Percentiles rank a stretch among this genome's conserved stretches.
Evolutionary conservation across 1,140 invertebrate species (phyloP).

Genomic region (Saccostrea echinata): DNA sequence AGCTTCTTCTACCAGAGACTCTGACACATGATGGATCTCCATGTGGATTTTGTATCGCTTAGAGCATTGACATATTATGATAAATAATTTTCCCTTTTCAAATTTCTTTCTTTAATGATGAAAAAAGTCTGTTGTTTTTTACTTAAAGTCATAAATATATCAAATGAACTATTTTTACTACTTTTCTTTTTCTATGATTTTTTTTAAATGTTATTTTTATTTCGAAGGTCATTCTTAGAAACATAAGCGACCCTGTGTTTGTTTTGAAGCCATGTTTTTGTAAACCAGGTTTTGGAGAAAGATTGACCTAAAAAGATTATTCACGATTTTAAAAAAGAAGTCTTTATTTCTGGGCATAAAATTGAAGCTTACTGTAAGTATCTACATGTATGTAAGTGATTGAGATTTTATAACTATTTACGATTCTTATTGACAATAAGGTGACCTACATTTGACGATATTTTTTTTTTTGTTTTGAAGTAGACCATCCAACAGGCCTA

Average conservation of each 20-base stretch:
- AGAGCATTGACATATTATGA: neutral
- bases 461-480: neutral
- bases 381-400: neutral
- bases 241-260: neutral
- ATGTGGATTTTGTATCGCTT: neutral
- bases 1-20: too few relatives aligned
- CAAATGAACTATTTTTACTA: neutral
- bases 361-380: neutral
- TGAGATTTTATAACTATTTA: neutral
- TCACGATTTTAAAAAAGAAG: neutral
- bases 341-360: neutral
- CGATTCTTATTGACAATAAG: neutral
- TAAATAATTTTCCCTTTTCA: neutral
- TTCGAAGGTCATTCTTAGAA: neutral
- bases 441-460: too few relatives aligned
- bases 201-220: neutral
- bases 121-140: neutral
- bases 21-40: too few relatives aligned
- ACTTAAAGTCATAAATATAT: too few relatives aligned
- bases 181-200: neutral
- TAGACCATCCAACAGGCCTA: too few relatives aligned
- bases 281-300: neutral
- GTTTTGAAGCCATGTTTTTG: constrained; percentile 34
- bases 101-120: neutral
- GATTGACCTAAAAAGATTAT: neutral